Evolutionary conservation across 2,888 invertebrate genomes (phyloP), one percentile per base, ranked within the genome.

Genomic region (Rotaria macrura): DNA sequence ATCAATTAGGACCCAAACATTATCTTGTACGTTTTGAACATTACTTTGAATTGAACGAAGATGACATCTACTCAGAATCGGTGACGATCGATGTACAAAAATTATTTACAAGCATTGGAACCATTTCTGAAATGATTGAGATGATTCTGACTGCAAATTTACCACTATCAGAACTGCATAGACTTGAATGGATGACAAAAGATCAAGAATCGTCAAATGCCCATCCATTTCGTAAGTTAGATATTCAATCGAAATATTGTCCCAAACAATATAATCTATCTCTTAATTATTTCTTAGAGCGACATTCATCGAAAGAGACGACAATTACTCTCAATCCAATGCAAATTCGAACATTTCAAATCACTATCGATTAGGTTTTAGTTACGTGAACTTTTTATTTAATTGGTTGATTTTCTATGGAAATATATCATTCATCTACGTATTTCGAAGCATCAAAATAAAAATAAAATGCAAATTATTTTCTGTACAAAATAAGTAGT

Each of bases 261-360:
- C 29, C 5, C 2, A 10, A 65, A 65, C 29, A 29, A 65, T 65
- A n/a, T n/a, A n/a, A n/a, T n/a, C n/a, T 29, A 40, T 74, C 38
- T 74, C 4, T 74, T 23, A 23, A 40, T 74, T 74, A n/a, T 74
- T 74, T 38, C 29, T 65, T 9, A 74, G 74, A 43, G 40, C 74
- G 40, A 74, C 20, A 25, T 9, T 74, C 38, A 6, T 74, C 40
- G 40, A 74, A 74, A 10, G 3, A 9, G 20, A 74, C 74, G 25
- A 74, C 40, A 38, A 87, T 90, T 23, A 88, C 87, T 0, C 87
- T 90, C 40, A 87, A 88, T 23, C 90, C 90, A 23, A 90, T 90
- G 90, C 89, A 90, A 87, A 90, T 90, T 74, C 87, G 89, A 84
- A 90, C 90, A 85, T 90, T 90, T 87, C 88, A 88, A 85, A 88